Base-by-base conservation (phyloP, 2,888 invertebrate species). In the Dasysyrphus albostriatus region DNA sequence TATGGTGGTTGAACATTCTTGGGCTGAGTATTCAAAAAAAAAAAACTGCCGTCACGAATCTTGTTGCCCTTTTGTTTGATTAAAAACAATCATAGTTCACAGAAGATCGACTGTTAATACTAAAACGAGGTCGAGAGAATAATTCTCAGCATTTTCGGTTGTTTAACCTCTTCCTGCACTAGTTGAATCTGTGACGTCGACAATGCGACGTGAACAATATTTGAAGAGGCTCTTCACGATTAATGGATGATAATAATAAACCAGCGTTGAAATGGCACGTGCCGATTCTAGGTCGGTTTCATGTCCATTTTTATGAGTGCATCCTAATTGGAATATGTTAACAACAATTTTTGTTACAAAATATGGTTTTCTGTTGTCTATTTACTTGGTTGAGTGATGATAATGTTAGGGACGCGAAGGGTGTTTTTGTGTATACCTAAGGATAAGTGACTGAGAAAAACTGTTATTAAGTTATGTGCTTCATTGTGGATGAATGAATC, bases 331-430 rank as follows among this genome's bases (percentile, higher is more conserved):
- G 69, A 85, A 77, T 85, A 81, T 81, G 85, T 63, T 81, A 8
- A 39, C 69, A 81, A 77, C 82, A 81, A 77, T 85, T 74, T 84
- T 42, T 67, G 85, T 67, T 77, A 77, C 85, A 81, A 77, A 81
- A 85, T 82, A 81, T 81, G 82, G 81, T 81, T 85, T 72, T 67
- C 14, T 72, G 29, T 63, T 24, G 10, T 39, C n/a, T 63, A 7
- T 69, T 24, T 34, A 32, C 42, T 39, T 37, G 32, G 3, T 16
- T 65, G 58, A 75, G 39, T 44, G 39, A 34, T 63, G 58, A 47
- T 61, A 61, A 78, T 83, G 63, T n/a, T n/a, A 83, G 83, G 14
- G 7, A 7, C n/a, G 2, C 44, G n/a, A 44, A 14, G 44, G 72
- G 59, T 58, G 72, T 42, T 24, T 51, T 12, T 24, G 49, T 3